Evolutionary conservation across 2,888 invertebrate genomes (phyloP), one percentile per base, ranked within the genome.

Genomic region (Kryphioiulus occultus): DNA sequence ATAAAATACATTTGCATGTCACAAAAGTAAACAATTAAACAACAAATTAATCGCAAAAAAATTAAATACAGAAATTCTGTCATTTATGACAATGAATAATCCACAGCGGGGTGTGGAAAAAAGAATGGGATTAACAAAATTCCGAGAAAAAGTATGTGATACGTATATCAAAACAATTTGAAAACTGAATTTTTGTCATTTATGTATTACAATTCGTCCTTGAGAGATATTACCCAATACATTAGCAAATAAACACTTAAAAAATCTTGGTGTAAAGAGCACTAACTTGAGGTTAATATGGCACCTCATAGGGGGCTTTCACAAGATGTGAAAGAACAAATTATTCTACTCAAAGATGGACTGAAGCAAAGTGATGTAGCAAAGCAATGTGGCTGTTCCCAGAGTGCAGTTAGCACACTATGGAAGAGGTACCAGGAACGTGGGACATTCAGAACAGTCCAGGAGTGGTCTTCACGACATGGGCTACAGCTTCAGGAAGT

Each of bases 151-250:
- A n/a, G 42, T 84, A 84, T 42, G 1, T 84, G n/a, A 32, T 32
- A 42, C 32, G 35, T 84, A 32, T 32, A 84, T 84, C 39, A 32
- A 35, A 84, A 84, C 35, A 84, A 84, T 42, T 26, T 68, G 26
- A 68, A 68, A 26, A 26, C 68, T 68, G 3, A 26, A 68, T 68
- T 68, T 22, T 68, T 68, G 68, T 68, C 22, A 68, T 68, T 68
- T 35, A 68, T 68, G 68, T 68, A 68, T 68, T 26, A 68, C 68
- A 68, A 68, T 68, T 68, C 68, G 10, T 68, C 68, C 68, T 68
- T 68, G 26, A 68, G 22, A 68, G 26, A 68, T 26, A 26, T 68
- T 68, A 7, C 22, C 1, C 1, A 9, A 68, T 68, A 68, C 47
- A 47, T 47, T 47, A 15, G 10, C 47, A 15, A 47, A 47, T 47